A percentile compares a stretch with the other conserved stretches of the same genome.
phyloP scores from a whole-genome alignment of 2,113 vertebrate species.

The Cebidichthys violaceus region DNA sequence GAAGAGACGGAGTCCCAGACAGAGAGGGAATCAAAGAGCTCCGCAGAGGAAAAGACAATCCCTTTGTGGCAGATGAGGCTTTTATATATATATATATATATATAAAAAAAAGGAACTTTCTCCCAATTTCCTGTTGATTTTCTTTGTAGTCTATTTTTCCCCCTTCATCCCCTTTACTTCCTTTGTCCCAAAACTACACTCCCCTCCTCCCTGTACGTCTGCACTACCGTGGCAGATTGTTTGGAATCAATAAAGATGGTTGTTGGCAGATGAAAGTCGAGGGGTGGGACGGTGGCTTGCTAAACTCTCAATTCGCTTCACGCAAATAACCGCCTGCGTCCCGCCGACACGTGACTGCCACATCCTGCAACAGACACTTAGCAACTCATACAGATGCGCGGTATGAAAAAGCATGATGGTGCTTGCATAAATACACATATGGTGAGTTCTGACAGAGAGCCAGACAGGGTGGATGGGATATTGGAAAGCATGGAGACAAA shows the following conservation, averaged over 20 bases:
- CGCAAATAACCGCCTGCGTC: constrained; percentile 68
- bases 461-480: constrained; percentile 11
- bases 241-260: constrained; percentile 77
- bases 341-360: constrained; percentile 50
- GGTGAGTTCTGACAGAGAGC: constrained; percentile 49
- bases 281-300: constrained; percentile 61
- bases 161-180: constrained; percentile 7
- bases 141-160: constrained; percentile 66
- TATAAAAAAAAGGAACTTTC: constrained; percentile 37
- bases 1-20: constrained; percentile 50
- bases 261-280: constrained; percentile 74
- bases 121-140: constrained; percentile 68
- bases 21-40: constrained; percentile 66
- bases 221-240: constrained; percentile 58
- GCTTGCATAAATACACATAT: constrained; percentile 57
- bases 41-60: constrained; percentile 50
- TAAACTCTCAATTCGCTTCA: constrained; percentile 72
- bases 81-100: constrained; percentile 37
- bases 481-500: constrained; percentile 26
- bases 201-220: constrained; percentile 28
- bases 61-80: constrained; percentile 67
- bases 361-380: constrained; percentile 69
- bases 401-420: constrained; percentile 31
- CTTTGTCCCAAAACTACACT: constrained; percentile 23
- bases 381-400: constrained; percentile 63